Conservation (phyloP, 2,113 vertebrate genomes). For the Chionomys nivalis region DNA sequence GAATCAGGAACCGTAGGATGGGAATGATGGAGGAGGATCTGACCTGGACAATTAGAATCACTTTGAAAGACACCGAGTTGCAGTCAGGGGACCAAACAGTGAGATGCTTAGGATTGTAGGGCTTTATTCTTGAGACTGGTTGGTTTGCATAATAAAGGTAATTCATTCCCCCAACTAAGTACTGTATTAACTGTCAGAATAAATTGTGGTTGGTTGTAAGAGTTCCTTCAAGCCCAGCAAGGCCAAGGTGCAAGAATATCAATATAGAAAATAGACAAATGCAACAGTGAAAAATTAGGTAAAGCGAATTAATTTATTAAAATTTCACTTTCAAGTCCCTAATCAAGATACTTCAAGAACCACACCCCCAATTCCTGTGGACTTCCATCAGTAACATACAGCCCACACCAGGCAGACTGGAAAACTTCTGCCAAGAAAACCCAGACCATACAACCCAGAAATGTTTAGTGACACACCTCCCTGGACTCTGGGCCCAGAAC, state of each 20-base stretch:
- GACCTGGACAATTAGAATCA: neutral
- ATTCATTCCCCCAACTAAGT: neutral
- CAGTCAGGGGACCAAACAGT: neutral
- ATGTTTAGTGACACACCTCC: too few relatives aligned
- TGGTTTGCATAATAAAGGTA: neutral
- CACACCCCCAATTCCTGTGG: accelerated
- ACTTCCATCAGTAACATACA: too few relatives aligned
- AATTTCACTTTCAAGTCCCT: neutral
- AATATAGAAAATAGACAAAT: neutral
- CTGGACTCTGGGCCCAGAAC: too few relatives aligned
- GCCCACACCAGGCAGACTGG: too few relatives aligned
- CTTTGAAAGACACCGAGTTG: too few relatives aligned
- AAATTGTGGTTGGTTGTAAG: neutral
- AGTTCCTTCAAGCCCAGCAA: neutral
- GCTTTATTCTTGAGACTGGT: neutral
- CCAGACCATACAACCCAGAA: too few relatives aligned
- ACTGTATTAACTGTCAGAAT: neutral
- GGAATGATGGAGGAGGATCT: too few relatives aligned
- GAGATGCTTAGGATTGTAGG: neutral
- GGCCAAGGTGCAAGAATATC: neutral
- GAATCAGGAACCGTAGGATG: neutral
- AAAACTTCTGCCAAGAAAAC: too few relatives aligned
- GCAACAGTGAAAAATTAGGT: neutral
- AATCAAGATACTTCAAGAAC: neutral
- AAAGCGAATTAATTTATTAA: neutral